phyloP scores from a whole-genome alignment of 2,888 invertebrate genomes.

The Ctena decussata region DNA sequence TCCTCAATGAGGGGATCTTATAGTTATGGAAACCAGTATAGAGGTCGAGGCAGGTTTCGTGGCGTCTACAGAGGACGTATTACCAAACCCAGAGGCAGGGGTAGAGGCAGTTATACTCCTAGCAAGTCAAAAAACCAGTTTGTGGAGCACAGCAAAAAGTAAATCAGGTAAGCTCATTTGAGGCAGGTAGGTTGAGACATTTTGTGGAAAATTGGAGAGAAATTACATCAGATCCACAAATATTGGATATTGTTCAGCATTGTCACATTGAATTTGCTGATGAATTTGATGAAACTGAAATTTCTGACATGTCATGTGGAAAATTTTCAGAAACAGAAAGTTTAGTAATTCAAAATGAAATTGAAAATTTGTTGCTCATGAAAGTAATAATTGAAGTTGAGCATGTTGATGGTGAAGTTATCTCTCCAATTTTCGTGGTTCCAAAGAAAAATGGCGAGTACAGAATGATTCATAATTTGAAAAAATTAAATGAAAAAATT shows the following conservation, averaged over 20 bases:
- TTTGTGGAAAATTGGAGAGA: constrained; percentile 26
- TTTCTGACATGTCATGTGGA: too few species aligned
- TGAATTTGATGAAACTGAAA: too few species aligned
- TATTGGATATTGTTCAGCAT: constrained; percentile 38
- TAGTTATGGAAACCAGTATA: too few species aligned
- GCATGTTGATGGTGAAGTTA: constrained; percentile 23
- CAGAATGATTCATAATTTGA: constrained; percentile 43
- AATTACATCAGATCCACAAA: background rate
- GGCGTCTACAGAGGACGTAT: too few species aligned
- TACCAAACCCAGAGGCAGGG: too few species aligned
- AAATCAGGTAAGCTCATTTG: constrained; percentile 20
- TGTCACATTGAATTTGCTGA: constrained; percentile 36
- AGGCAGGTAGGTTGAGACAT: constrained; percentile 21
- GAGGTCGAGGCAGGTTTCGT: too few species aligned
- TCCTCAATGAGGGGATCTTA: too few species aligned
- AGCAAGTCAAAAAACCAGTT: constrained; percentile 26
- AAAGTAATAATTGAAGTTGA: constrained; percentile 45
- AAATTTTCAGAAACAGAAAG: background rate
- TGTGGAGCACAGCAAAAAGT: constrained; percentile 45
- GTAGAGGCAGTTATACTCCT: too few species aligned
- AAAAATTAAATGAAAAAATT: constrained; percentile 46
- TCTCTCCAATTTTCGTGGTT: constrained; percentile 38
- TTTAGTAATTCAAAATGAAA: constrained; percentile 27
- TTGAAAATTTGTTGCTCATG: constrained; percentile 41
- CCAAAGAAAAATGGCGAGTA: constrained; percentile 43